phyloP scores from a whole-genome alignment of 1,140 invertebrate genomes.

The Homalodisca vitripennis region DNA sequence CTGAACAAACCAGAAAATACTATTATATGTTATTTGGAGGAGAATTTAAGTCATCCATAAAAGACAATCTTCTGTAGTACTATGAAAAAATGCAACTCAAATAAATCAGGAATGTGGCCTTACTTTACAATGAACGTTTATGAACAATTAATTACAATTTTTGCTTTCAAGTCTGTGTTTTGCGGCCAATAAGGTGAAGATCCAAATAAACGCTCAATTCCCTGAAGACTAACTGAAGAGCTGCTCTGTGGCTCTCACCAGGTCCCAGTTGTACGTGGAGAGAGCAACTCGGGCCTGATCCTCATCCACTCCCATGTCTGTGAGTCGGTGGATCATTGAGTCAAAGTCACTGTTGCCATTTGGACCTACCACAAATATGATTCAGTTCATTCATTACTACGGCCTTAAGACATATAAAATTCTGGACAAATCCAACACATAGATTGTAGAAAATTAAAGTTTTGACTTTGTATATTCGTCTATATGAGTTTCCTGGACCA shows the following conservation, averaged over 20 bases:
- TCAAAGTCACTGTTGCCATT: conserved; percentile 72
- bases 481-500: too few species aligned
- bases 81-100: conserved; percentile 13
- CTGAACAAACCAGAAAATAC: too few species aligned
- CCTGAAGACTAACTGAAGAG: conserved; percentile 71
- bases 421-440: too few species aligned
- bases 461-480: too few species aligned
- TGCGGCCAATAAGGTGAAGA: background rate
- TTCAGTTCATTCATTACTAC: too few species aligned
- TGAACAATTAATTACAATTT: background rate
- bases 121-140: background rate
- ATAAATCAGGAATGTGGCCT: conserved; percentile 6
- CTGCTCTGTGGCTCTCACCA: conserved; percentile 83
- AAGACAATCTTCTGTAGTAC: too few species aligned
- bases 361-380: too few species aligned
- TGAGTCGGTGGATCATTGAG: conserved; percentile 75
- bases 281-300: conserved; percentile 78
- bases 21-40: too few species aligned
- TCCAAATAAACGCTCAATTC: background rate
- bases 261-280: conserved; percentile 87
- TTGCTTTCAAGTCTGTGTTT: background rate
- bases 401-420: too few species aligned
- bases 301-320: conserved; percentile 88
- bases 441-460: too few species aligned
- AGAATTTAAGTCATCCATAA: too few species aligned